Percentiles rank a stretch among this genome's conserved stretches.
phyloP scores from a whole-genome alignment of 2,888 invertebrate species.

The Mythimna lalbum region DNA sequence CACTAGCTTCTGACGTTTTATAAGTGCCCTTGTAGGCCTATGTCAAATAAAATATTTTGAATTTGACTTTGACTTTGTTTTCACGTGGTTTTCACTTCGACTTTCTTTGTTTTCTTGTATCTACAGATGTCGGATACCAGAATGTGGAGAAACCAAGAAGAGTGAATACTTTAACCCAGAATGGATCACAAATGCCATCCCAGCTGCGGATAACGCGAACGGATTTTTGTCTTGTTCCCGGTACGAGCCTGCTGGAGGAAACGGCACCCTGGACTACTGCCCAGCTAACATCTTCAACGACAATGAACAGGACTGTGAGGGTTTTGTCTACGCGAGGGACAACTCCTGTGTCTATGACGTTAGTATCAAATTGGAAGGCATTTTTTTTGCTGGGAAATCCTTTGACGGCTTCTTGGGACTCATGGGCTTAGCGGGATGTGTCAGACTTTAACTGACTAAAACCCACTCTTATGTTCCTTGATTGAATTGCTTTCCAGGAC shows the following conservation, averaged over 20 bases:
- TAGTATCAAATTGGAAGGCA: conserved; percentile 50
- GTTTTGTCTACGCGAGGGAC: conserved; percentile 77
- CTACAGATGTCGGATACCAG: conserved; percentile 87
- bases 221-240: conserved; percentile 86
- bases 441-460: no score
- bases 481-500: no score
- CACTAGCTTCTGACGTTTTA: no score
- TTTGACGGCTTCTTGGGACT: no score
- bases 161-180: conserved; percentile 74
- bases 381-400: no score
- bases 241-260: conserved; percentile 70
- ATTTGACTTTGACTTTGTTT: no score
- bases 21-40: no score
- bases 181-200: conserved; percentile 87
- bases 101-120: no score
- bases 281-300: conserved; percentile 74
- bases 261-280: conserved; percentile 74
- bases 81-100: no score
- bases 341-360: conserved; percentile 85
- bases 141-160: conserved; percentile 85
- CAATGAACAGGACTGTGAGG: conserved; percentile 69
- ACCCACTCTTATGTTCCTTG: no score
- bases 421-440: no score
- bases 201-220: conserved; percentile 68
- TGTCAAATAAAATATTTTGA: no score